Base-by-base conservation (phyloP, 1,140 invertebrate genomes). In the Hyles vespertilio region DNA sequence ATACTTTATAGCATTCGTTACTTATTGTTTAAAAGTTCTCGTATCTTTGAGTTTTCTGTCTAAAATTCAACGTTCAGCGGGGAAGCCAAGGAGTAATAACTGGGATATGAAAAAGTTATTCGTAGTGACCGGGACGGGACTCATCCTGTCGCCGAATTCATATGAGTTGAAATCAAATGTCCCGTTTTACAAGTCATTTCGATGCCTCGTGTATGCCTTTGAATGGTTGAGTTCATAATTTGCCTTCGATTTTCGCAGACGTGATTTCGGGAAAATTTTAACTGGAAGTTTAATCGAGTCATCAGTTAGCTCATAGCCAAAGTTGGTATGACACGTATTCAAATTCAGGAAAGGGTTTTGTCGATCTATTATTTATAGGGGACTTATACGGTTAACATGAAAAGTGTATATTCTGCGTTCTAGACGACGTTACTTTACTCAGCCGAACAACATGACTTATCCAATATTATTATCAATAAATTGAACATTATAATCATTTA, bases 61-160 rank as follows among this genome's bases (percentile, higher is more conserved):
- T 58, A 44, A 58, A 58, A 58, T 58, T 58, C 56, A 33, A 58
- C 49, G 40, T 51, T 44, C 40, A 4, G 33, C 11, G 43, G 52
- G 52, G 12, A 8, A 10, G 51, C 34, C 34, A 43, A 33, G 40
- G 12, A 7, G 34, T 53, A 53, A 53, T 53, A 56, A 49, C 46
- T 7, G 47, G 34, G 46, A 56, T 56, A 56, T 56, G 55, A 56
- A 56, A 56, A 56, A 49, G 46, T 49, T 49, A 49, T 7, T 7
- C 51, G 32, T n/a, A 4, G 34, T 34, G 6, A 11, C 51, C 40
- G 51, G 48, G 48, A 8, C 8, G 48, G 22, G 22, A 51, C 32
- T 51, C 32, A 32, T 51, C 32, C 50, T 34, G 32, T 51, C 22
- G 22, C 9, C n/a, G 50, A 40, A 40, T 51, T 34, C 50, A 51